Conservation (phyloP, 2,113 vertebrate species). For the Mastomys coucha region DNA sequence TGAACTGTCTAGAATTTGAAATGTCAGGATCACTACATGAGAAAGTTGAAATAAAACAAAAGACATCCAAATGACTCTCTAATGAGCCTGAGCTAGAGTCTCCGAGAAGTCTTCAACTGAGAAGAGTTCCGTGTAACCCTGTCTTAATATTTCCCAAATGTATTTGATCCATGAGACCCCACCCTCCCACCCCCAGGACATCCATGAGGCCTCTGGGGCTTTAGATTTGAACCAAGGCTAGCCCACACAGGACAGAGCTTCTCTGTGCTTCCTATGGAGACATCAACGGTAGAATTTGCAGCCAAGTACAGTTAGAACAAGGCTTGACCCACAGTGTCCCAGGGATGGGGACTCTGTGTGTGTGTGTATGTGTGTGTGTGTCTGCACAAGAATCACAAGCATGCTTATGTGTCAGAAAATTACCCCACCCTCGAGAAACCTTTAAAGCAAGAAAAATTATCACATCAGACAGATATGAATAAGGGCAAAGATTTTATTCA, state of each 20-base stretch:
- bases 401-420: too few relatives aligned
- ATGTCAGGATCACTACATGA: background rate
- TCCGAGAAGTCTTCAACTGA: background rate
- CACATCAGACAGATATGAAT: background rate
- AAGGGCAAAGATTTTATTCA: background rate
- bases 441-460: background rate
- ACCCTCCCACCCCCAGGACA: too few relatives aligned
- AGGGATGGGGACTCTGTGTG: background rate
- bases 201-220: background rate
- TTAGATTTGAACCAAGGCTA: background rate
- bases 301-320: background rate
- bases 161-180: accelerated
- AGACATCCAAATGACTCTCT: background rate
- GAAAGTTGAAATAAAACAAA: background rate
- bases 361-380: background rate
- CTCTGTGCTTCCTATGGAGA: background rate
- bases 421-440: background rate
- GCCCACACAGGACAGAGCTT: too few relatives aligned
- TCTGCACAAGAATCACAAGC: too few relatives aligned
- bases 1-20: background rate
- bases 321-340: background rate
- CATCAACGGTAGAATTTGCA: background rate
- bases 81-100: too few relatives aligned
- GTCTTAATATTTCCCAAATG: background rate
- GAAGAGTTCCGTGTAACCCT: background rate